Conservation (phyloP, 2,888 invertebrate genomes). For the Oxycera nigricornis region DNA sequence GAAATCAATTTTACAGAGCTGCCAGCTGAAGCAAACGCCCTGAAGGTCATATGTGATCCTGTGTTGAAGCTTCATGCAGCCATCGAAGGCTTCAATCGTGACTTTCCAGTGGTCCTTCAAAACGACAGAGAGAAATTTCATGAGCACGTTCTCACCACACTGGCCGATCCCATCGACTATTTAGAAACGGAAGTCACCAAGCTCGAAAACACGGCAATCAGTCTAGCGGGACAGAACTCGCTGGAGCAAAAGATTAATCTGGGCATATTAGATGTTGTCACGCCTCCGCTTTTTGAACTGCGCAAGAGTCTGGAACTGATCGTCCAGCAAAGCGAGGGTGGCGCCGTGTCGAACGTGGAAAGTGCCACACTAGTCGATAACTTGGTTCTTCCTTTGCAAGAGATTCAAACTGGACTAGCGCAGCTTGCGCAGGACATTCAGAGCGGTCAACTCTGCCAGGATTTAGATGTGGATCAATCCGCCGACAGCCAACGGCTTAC, state of each 20-base stretch:
- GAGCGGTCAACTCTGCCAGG: conserved; percentile 57
- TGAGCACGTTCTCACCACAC: conserved; percentile 55
- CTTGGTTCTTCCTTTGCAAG: conserved; percentile 67
- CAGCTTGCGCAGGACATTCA: conserved; percentile 62
- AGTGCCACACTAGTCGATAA: conserved; percentile 62
- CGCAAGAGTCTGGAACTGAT: conserved; percentile 67
- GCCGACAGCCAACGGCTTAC: conserved; percentile 60
- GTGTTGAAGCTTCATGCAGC: conserved; percentile 63
- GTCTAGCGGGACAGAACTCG: conserved; percentile 51
- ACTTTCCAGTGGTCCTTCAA: conserved; percentile 48
- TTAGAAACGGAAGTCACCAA: conserved; percentile 54
- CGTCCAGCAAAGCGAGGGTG: conserved; percentile 56
- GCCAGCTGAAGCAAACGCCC: conserved; percentile 57
- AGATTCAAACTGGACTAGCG: conserved; percentile 66
- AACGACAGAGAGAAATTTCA: conserved; percentile 54
- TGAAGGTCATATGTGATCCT: conserved; percentile 60
- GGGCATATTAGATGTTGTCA: conserved; percentile 70
- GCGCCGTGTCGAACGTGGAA: conserved; percentile 57
- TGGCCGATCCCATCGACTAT: conserved; percentile 56
- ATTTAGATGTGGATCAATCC: conserved; percentile 54
- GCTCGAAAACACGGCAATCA: conserved; percentile 53
- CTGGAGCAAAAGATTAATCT: conserved; percentile 64
- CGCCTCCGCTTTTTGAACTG: conserved; percentile 70
- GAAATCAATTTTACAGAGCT: conserved; percentile 54
- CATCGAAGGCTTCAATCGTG: conserved; percentile 59